Evolutionary conservation across 1,140 invertebrate species (phyloP).

Genomic region (Saxidomus purpurata): DNA sequence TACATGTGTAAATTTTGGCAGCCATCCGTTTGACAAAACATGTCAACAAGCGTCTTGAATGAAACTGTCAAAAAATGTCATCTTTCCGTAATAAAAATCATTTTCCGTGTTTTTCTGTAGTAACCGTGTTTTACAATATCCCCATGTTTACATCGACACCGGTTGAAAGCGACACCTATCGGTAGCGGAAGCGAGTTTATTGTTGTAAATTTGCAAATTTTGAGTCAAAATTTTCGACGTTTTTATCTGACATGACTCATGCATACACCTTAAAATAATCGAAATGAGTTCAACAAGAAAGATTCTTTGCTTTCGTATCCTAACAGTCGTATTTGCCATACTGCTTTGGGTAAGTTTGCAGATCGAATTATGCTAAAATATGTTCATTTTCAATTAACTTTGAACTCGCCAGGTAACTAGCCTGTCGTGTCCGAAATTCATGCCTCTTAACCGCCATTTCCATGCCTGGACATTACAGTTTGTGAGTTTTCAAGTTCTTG

Average conservation of each 20-base stretch:
- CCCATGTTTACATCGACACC: conserved; percentile 56
- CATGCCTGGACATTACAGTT: too few relatives aligned
- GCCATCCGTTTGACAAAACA: too few relatives aligned
- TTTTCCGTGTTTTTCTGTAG: too few relatives aligned
- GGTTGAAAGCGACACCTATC: conserved; percentile 47
- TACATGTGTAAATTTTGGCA: too few relatives aligned
- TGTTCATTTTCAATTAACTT: conserved; percentile 5
- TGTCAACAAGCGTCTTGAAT: too few relatives aligned
- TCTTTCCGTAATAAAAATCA: too few relatives aligned
- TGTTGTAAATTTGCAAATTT: conserved; percentile 17
- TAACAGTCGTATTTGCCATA: conserved; percentile 39
- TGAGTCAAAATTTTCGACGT: conserved; percentile 14
- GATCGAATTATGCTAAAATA: conserved; percentile 62
- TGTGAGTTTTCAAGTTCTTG: too few relatives aligned
- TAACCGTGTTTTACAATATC: too few relatives aligned
- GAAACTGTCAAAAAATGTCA: too few relatives aligned
- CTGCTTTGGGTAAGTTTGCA: conserved; percentile 47
- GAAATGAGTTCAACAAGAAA: conserved; percentile 38
- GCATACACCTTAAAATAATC: not conserved
- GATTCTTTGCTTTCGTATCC: conserved; percentile 47
- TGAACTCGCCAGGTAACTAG: too few relatives aligned
- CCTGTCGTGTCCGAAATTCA: too few relatives aligned
- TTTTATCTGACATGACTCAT: conserved; percentile 48
- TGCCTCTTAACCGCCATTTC: too few relatives aligned
- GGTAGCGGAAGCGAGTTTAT: conserved; percentile 52